Conservation (phyloP, 1,140 invertebrate species). For the Branchinecta lynchi region DNA sequence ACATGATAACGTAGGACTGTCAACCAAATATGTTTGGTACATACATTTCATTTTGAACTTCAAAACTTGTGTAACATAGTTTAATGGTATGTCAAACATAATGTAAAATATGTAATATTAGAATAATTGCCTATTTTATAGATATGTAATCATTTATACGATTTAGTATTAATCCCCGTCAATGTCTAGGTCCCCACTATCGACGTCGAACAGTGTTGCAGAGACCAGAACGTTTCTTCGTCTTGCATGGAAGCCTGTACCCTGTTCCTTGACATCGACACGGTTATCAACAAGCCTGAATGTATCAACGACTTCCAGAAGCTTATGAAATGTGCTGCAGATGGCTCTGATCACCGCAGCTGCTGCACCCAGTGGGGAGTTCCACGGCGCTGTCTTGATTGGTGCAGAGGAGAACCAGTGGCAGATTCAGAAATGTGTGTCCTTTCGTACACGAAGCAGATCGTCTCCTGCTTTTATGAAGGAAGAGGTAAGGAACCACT, state of each 20-base stretch:
- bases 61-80: too few relatives aligned
- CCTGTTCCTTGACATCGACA: constrained; percentile 61
- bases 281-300: constrained; percentile 54
- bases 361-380: constrained; percentile 59
- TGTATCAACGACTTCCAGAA: constrained; percentile 67
- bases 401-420: constrained; percentile 49
- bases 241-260: constrained; percentile 59
- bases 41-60: too few relatives aligned
- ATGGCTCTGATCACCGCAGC: constrained; percentile 50
- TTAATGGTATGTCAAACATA: too few relatives aligned
- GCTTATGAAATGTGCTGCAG: constrained; percentile 63
- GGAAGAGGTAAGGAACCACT: constrained; percentile 40
- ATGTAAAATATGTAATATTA: too few relatives aligned
- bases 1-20: too few relatives aligned
- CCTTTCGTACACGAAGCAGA: constrained; percentile 50
- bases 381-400: constrained; percentile 53
- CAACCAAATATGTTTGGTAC: too few relatives aligned
- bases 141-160: too few relatives aligned
- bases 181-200: constrained; percentile 35
- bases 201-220: constrained; percentile 57
- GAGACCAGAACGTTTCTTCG: constrained; percentile 52
- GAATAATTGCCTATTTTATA: too few relatives aligned
- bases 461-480: constrained; percentile 62
- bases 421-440: constrained; percentile 45
- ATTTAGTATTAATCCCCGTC: too few relatives aligned